Evolutionary conservation across 2,888 invertebrate species (phyloP), one percentile per base, ranked within the genome.

Genomic region (Tenthredo mesomela): DNA sequence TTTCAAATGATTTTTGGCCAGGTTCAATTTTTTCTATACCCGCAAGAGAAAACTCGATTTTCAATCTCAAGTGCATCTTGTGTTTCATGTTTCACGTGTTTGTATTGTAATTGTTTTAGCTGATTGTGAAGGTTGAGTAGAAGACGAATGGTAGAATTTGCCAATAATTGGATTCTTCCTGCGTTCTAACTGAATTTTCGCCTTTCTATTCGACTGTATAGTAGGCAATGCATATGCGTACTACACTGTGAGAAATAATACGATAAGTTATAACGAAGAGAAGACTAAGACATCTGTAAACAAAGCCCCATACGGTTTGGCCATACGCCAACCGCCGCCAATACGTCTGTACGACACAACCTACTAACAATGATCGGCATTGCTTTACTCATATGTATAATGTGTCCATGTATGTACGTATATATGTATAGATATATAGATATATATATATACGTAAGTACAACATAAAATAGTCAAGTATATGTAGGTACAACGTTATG

Each of bases 261-360:
- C 25, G 25, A 29, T 29, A 10, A 0, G 25, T 61, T 29, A 12
- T 61, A 61, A 25, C 21, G 4, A 75, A 75, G 47, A 75, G 67
- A 67, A 67, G 77, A 77, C 50, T 25, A 67, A 67, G 77, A 77
- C 77, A 50, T 77, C 77, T 77, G 77, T 77, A 77, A 77, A 54
- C 77, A 77, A 77, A 77, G 77, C 54, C 54, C 77, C 77, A 50
- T 77, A 77, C 77, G 77, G 54, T 43, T 40, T 54, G 77, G 50
- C 77, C 29, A 33, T 40, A 54, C 9, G 77, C 47, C 77, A 77
- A 54, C 47, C 29, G 77, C 15, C 50, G 54, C 77, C n/a, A 54
- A 50, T 40, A 29, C 50, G 25, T 25, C 50, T 54, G 77, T 33
- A 54, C 29, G 67, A 67, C 67, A 73, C 71, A 18, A 73, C 40